Conservation (phyloP, 2,797 vertebrate species). For the Parambassis ranga region DNA sequence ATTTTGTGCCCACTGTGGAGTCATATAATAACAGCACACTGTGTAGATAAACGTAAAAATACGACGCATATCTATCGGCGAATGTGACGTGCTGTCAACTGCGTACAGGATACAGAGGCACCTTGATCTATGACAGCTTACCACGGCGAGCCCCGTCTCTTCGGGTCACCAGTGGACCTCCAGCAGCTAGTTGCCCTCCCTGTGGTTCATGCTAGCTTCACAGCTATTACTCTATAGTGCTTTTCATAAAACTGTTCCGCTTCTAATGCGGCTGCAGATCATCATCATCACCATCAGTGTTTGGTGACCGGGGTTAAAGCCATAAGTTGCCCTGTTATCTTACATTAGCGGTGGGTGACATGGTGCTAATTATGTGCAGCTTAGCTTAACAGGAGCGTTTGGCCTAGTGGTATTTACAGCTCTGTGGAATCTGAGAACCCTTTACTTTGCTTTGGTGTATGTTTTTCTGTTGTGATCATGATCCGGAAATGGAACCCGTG, state of each 20-base stretch:
- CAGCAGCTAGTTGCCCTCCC: slow-evolving; percentile 13
- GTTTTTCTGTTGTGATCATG: not conserved
- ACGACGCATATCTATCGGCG: not conserved
- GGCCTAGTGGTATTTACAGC: slow-evolving; percentile 32
- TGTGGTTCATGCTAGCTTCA: not conserved
- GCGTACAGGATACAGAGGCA: slow-evolving; percentile 21
- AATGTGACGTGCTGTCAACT: slow-evolving; percentile 14
- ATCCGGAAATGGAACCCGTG: too few relatives aligned
- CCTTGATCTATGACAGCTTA: not conserved
- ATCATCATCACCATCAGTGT: too few relatives aligned
- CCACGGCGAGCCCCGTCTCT: not conserved
- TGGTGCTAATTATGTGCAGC: slow-evolving; percentile 47
- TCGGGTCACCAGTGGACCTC: slow-evolving; percentile 10
- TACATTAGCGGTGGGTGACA: slow-evolving; percentile 11
- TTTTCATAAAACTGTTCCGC: too few relatives aligned
- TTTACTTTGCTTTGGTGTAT: not conserved
- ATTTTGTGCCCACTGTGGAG: not conserved
- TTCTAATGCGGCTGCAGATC: not conserved
- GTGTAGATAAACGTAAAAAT: not conserved
- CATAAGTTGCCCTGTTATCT: slow-evolving; percentile 12
- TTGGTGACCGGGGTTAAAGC: not conserved
- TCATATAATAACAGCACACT: not conserved
- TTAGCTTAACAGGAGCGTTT: slow-evolving; percentile 29
- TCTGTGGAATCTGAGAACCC: not conserved
- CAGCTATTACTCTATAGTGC: too few relatives aligned